A percentile compares a stretch with the other conserved stretches of the same genome.
These are phyloP conservation scores for Chaetura pelagica DNA, from an alignment of 2,113 vertebrate genomes.

Conservation along the genomic window DNA sequence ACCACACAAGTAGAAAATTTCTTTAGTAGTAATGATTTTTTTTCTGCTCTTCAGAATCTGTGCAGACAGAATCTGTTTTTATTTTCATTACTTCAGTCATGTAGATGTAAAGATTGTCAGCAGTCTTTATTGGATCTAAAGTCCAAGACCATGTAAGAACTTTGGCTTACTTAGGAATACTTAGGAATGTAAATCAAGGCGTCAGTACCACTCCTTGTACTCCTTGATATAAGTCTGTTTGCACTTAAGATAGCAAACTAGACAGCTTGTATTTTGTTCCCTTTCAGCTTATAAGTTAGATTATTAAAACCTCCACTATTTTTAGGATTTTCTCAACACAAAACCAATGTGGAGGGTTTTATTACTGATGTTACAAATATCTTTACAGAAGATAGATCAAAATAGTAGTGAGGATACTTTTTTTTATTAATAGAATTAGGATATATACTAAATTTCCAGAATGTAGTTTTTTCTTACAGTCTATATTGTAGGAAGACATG, in stretches of 20 bases:
- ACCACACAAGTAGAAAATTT: not conserved
- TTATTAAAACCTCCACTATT: not conserved
- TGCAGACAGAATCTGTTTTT: not conserved
- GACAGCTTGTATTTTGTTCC: not conserved
- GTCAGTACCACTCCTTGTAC: not conserved
- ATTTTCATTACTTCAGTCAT: not conserved
- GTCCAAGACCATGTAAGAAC: not conserved
- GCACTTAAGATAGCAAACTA: not conserved
- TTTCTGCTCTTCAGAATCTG: not conserved
- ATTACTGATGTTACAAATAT: not conserved
- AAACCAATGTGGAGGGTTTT: not conserved
- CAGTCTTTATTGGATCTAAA: not conserved
- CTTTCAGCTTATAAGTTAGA: not conserved
- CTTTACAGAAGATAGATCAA: not conserved
- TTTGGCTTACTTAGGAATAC: too few species aligned
- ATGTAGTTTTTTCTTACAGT: not conserved
- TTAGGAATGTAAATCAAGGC: not conserved
- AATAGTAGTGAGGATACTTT: too few species aligned
- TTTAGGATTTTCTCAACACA: not conserved
- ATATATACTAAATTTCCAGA: not conserved
- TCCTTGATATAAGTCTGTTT: not conserved
- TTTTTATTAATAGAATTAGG: not conserved
- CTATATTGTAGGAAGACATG: not conserved
- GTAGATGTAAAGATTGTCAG: not conserved
- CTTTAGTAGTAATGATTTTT: not conserved